These are phyloP conservation scores for Clivina fossor DNA, from an alignment of 2,888 invertebrate genomes.

Conservation along the genomic window DNA sequence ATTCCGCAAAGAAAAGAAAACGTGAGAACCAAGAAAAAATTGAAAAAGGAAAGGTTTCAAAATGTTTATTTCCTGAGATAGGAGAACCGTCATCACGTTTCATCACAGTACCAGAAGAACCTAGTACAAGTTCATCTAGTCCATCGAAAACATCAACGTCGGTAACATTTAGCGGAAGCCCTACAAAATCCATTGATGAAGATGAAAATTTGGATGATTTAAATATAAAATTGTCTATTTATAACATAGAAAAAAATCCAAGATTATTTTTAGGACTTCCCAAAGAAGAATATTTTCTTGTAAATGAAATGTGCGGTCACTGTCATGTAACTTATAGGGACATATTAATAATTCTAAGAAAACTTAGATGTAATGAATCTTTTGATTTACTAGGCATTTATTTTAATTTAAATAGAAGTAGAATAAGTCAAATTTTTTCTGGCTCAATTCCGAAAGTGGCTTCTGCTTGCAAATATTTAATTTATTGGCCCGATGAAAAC, in stretches of 20 bases:
- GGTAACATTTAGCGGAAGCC: no score
- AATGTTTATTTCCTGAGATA: no score
- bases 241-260: background rate
- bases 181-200: no score
- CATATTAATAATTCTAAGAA: background rate
- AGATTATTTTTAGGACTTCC: background rate
- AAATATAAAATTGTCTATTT: background rate
- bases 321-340: background rate
- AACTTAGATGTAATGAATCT: background rate
- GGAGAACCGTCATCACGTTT: no score
- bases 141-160: no score
- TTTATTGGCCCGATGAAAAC: conserved; percentile 25
- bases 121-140: no score
- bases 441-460: background rate
- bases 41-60: no score
- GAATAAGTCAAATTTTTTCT: background rate
- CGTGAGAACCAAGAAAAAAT: no score
- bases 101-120: no score
- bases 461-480: background rate
- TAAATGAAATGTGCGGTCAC: background rate
- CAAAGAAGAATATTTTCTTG: conserved; percentile 1
- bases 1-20: no score
- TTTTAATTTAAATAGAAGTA: background rate
- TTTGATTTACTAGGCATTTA: background rate
- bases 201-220: no score